Conservation (phyloP, 1,140 invertebrate species). For the Drosophila athabasca region DNA sequence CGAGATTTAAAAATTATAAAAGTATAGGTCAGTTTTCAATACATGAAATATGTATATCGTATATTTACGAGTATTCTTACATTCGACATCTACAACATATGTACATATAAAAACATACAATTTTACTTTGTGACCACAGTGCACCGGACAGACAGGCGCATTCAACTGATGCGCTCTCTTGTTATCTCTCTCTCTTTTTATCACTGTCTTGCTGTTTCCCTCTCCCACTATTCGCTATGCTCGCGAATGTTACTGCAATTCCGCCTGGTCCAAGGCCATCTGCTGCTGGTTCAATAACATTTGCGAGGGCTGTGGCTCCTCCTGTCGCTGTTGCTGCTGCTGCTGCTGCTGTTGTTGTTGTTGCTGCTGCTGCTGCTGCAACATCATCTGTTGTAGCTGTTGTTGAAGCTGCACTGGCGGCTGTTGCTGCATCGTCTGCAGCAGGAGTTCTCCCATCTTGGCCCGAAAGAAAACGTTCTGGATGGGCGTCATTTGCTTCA, state of each 20-base stretch:
- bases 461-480: conserved; percentile 77
- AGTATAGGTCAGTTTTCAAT: no score
- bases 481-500: conserved; percentile 76
- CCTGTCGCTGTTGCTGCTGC: conserved; percentile 22
- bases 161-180: conserved; percentile 26
- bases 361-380: conserved; percentile 9
- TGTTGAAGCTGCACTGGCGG: conserved; percentile 23
- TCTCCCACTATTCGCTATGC: conserved; percentile 18
- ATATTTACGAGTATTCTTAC: no score
- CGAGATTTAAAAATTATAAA: no score
- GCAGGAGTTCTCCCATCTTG: conserved; percentile 72
- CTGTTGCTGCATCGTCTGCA: conserved; percentile 73
- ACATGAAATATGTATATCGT: no score
- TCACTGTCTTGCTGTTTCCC: conserved; percentile 25
- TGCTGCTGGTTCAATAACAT: conserved; percentile 75
- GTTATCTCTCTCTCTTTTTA: conserved; percentile 27
- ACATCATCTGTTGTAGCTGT: conserved; percentile 27
- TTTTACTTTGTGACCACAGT: conserved; percentile 42
- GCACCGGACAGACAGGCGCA: conserved; percentile 23
- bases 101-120: conserved; percentile 7
- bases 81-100: not conserved
- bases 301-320: conserved; percentile 50
- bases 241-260: conserved; percentile 51
- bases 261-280: conserved; percentile 76
- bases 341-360: conserved; percentile 15